A percentile compares a stretch with the other conserved stretches of the same genome.
Conservation (phyloP, 2,888 invertebrate species). For the Blomia tropicalis region DNA sequence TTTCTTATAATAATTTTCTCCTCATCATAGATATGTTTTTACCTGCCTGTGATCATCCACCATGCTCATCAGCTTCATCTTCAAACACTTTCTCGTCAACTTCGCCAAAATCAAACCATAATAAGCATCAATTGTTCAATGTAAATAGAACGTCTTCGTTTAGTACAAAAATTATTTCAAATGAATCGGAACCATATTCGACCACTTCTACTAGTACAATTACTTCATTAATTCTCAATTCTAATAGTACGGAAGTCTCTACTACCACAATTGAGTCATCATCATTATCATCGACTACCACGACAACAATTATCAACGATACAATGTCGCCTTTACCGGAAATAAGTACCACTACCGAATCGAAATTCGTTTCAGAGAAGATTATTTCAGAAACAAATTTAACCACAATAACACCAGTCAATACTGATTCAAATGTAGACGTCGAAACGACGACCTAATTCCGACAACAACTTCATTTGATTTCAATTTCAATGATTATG, state of each 20-base stretch:
- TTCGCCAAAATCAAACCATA: not conserved
- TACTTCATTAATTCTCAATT: not conserved
- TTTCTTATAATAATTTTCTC: not conserved
- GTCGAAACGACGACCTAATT: not conserved
- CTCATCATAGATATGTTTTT: not conserved
- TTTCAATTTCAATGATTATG: no score
- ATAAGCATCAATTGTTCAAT: no score
- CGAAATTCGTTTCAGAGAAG: no score
- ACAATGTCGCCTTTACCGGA: no score
- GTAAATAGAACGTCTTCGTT: no score
- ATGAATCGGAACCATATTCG: not conserved
- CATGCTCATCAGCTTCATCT: not conserved
- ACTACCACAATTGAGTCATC: not conserved
- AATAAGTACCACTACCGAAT: no score
- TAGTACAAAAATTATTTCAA: no score
- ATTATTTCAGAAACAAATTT: no score
- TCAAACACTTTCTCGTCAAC: not conserved
- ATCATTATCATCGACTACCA: not conserved
- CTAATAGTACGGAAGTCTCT: not conserved
- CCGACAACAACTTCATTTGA: not conserved
- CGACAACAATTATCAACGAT: not conserved
- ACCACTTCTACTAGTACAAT: not conserved
- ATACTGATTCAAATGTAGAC: not conserved
- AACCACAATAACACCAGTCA: not conserved
- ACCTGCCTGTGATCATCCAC: not conserved